A percentile compares a stretch with the other conserved stretches of the same genome.
These are phyloP conservation scores for Procambarus clarkii DNA, from an alignment of 1,140 invertebrate species.

Conservation along the genomic window DNA sequence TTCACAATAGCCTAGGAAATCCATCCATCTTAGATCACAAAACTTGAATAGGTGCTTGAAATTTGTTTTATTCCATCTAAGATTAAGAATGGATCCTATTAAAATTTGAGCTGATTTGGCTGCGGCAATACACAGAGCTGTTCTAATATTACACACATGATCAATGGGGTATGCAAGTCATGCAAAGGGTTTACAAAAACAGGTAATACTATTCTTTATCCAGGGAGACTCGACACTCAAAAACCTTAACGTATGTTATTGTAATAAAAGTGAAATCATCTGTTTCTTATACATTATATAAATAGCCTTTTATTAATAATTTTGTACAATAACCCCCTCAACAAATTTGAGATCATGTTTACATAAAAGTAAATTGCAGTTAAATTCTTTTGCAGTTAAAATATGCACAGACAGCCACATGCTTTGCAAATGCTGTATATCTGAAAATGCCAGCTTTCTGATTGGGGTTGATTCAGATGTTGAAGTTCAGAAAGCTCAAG, in stretches of 20 bases:
- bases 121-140: slow-evolving; percentile 64
- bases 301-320: too few relatives aligned
- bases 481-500: too few relatives aligned
- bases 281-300: too few relatives aligned
- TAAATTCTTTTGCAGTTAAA: too few relatives aligned
- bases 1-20: not conserved
- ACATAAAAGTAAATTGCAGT: too few relatives aligned
- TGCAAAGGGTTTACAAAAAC: not conserved
- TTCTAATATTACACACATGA: slow-evolving; percentile 46
- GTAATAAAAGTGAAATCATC: not conserved
- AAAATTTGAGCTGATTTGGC: slow-evolving; percentile 68
- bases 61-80: not conserved
- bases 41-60: not conserved
- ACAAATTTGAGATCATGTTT: too few relatives aligned
- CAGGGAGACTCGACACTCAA: slow-evolving; percentile 1
- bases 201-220: not conserved
- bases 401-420: too few relatives aligned
- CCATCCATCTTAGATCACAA: not conserved
- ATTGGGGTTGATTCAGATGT: too few relatives aligned
- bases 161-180: not conserved
- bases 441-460: too few relatives aligned
- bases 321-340: too few relatives aligned
- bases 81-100: slow-evolving; percentile 40
- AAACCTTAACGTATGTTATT: slow-evolving; percentile 6
- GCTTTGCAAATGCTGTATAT: too few relatives aligned